These are phyloP conservation scores for Stenopsyche tienmushanensis DNA, from an alignment of 1,140 invertebrate genomes.

Conservation along the genomic window DNA sequence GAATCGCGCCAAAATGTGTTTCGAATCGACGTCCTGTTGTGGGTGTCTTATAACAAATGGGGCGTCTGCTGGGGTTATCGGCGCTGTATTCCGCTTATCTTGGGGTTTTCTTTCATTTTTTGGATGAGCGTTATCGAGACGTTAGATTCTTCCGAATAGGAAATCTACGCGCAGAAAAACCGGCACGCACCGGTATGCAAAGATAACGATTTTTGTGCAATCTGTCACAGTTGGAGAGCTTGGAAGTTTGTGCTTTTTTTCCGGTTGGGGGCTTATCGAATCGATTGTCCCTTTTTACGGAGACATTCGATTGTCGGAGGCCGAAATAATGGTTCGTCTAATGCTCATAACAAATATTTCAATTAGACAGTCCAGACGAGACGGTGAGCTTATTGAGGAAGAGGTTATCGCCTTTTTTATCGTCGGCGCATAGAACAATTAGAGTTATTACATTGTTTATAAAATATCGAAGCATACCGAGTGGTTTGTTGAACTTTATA, in stretches of 20 bases:
- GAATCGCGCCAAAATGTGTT: too few species aligned
- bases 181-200: conserved; percentile 4
- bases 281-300: too few species aligned
- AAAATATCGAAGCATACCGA: neutral
- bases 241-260: too few species aligned
- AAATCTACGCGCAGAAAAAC: conserved; percentile 3
- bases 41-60: too few species aligned
- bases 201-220: neutral
- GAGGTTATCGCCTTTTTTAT: neutral
- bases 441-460: neutral
- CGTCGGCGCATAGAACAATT: neutral
- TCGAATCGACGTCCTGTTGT: too few species aligned
- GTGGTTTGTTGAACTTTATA: too few species aligned
- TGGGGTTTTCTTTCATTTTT: neutral
- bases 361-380: neutral
- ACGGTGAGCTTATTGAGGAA: neutral
- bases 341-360: too few species aligned
- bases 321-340: too few species aligned
- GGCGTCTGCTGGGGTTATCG: conserved; percentile 6
- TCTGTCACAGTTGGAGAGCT: neutral
- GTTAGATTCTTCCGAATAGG: neutral
- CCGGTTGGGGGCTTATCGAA: too few species aligned
- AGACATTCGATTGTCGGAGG: too few species aligned
- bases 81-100: neutral
- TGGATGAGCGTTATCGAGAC: neutral